phyloP scores from a whole-genome alignment of 1,140 invertebrate genomes.

The Cephus cinctus region DNA sequence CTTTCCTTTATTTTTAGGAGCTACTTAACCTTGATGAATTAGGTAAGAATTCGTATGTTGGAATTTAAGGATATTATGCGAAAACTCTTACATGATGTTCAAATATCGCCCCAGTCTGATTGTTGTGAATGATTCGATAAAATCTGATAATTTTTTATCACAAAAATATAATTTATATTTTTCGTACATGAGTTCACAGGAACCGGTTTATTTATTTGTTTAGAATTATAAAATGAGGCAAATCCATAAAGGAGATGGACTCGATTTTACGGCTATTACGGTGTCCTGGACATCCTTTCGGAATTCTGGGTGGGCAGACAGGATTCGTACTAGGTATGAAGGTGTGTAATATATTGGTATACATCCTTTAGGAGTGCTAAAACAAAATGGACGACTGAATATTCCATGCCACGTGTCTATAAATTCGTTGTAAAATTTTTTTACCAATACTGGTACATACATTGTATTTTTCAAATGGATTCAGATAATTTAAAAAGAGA shows the following conservation, averaged over 20 bases:
- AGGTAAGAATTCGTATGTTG: constrained; percentile 6
- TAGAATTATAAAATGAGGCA: too few species aligned
- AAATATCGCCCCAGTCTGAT: constrained; percentile 42
- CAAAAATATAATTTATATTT: neutral
- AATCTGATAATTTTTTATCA: constrained; percentile 16
- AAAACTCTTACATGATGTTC: constrained; percentile 24
- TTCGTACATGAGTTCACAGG: neutral
- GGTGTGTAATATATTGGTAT: too few species aligned
- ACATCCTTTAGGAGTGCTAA: too few species aligned
- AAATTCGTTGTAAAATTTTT: too few species aligned
- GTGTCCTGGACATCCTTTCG: neutral
- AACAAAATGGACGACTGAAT: too few species aligned
- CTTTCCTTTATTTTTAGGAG: constrained; percentile 10
- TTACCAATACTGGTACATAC: too few species aligned
- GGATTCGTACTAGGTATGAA: too few species aligned
- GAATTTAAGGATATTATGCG: constrained; percentile 2
- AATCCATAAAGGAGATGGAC: neutral
- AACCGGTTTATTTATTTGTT: constrained; percentile 6
- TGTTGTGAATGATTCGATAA: constrained; percentile 33
- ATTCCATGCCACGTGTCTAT: too few species aligned
- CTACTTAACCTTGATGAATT: constrained; percentile 9
- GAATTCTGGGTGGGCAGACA: too few species aligned
- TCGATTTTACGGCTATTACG: neutral
- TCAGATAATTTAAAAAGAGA: too few species aligned
- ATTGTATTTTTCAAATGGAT: too few species aligned